Evolutionary conservation across 2,888 invertebrate species (phyloP).

Genomic region (Limenitis camilla): DNA sequence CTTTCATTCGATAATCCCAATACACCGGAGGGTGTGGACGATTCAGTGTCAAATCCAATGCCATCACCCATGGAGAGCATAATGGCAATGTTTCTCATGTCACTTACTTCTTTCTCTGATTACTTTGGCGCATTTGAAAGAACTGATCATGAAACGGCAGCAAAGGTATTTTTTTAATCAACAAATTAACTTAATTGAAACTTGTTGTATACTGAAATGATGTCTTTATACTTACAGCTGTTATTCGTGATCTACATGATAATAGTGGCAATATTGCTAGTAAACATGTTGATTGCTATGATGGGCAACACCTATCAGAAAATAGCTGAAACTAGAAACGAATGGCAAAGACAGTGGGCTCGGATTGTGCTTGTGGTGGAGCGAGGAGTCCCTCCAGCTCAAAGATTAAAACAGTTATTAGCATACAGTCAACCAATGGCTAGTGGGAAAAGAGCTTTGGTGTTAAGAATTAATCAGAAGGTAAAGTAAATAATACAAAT

Average conservation of each 20-base stretch:
- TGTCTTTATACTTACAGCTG: constrained; percentile 65
- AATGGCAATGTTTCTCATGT: constrained; percentile 99
- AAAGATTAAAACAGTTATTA: constrained; percentile 88
- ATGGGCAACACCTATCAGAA: constrained; percentile 99
- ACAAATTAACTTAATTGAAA: not conserved
- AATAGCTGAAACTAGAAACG: constrained; percentile 96
- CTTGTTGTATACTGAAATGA: not conserved
- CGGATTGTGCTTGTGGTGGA: constrained; percentile 97
- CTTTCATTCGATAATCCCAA: constrained; percentile 89
- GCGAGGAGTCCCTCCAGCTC: constrained; percentile 93
- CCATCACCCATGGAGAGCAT: constrained; percentile 94
- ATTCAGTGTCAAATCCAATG: constrained; percentile 88
- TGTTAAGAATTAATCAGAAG: constrained; percentile 90
- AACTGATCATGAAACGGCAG: constrained; percentile 90
- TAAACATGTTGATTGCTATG: constrained; percentile 99
- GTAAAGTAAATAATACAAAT: constrained; percentile 53
- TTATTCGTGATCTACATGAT: constrained; percentile 98
- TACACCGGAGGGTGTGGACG: constrained; percentile 87
- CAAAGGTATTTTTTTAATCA: constrained; percentile 77
- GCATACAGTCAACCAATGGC: constrained; percentile 97
- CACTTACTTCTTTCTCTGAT: constrained; percentile 95
- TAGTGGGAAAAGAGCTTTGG: constrained; percentile 87
- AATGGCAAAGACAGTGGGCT: constrained; percentile 99
- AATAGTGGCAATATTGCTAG: constrained; percentile 93
- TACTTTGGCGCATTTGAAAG: constrained; percentile 93